phyloP scores from a whole-genome alignment of 2,888 invertebrate species.

The Epicampocera succincta region DNA sequence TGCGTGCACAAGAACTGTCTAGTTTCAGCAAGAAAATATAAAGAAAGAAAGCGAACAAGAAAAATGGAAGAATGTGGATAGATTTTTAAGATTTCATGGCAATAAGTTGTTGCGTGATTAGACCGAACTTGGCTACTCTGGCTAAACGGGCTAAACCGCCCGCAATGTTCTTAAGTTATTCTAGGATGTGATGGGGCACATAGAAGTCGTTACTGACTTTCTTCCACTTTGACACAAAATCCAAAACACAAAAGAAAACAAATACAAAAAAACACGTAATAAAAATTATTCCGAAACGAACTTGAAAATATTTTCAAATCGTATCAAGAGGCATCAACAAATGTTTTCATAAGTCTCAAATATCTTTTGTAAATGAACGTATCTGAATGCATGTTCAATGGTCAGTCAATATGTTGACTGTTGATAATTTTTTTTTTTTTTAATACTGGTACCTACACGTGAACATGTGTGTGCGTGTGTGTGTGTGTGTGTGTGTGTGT shows the following conservation, averaged over 20 bases:
- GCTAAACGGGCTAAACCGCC: too few species aligned
- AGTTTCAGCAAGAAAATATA: too few species aligned
- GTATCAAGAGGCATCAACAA: conserved; percentile 62
- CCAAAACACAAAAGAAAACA: conserved; percentile 2
- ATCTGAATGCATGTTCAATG: conserved; percentile 3
- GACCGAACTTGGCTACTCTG: too few species aligned
- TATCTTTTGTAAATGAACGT: conserved; percentile 14
- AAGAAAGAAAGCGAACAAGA: too few species aligned
- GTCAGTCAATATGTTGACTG: too few species aligned
- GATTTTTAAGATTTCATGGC: too few species aligned
- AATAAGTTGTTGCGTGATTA: too few species aligned
- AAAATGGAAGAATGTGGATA: too few species aligned
- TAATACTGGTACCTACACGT: too few species aligned
- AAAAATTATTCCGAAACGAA: conserved; percentile 66
- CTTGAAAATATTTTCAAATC: conserved; percentile 68
- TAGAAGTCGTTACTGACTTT: conserved; percentile 1
- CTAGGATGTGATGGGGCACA: not conserved
- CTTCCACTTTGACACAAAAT: not conserved
- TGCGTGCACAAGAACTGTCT: too few species aligned
- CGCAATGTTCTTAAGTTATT: too few species aligned
- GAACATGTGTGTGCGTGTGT: too few species aligned
- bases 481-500: not conserved
- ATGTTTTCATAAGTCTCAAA: conserved; percentile 60
- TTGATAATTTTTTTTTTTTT: not conserved
- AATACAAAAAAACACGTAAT: conserved; percentile 10